Base-by-base conservation (phyloP, 2,797 vertebrate species). In the Cheirogaleus major region DNA sequence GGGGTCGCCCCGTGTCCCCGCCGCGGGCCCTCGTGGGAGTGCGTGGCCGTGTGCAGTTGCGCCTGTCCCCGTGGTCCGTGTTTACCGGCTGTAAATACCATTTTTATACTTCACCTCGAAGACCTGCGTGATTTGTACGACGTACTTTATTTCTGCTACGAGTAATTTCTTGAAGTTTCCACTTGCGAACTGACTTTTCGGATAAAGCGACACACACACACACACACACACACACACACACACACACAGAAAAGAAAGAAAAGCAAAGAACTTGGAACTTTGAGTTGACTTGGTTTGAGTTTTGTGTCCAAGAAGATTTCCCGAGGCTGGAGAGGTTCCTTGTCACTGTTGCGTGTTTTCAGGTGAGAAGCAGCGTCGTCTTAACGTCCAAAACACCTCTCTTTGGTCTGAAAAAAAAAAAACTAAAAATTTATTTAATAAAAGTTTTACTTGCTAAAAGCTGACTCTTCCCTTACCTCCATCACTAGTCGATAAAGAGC, bases 21-120 rank as follows among this genome's bases (percentile, higher is more conserved):
- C 72, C n/a, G 8, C 72, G 8, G 93, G 88, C 55, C 63, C 10
- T 69, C 91, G n/a, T 30, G 87, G 75, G 94, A 76, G 93, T 61
- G 92, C 32, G 35, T 94, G 98, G 95, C 69, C 94, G 95, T 50
- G 97, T 95, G 98, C 2, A 35, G 94, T 91, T 75, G 88, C 69
- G 96, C 87, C 95, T 75, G 95, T 97, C 97, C 96, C 96, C 96
- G 96, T 96, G 98, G 97, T 98, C 98, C 98, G 98, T 98, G 98
- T 99, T 99, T 99, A 99, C 98, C 97, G 98, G 98, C 96, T 99
- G 98, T 99, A 99, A 98, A 99, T 99, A 99, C 96, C 99, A 98
- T 98, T 99, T 99, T 99, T 99, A 98, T 99, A 99, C 99, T 98
- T 98, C 97, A 98, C 98, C 93, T 98, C 93, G 89, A 98, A 98